Evolutionary conservation across 2,888 invertebrate genomes (phyloP).

Genomic region (Trichopoda pennipes): DNA sequence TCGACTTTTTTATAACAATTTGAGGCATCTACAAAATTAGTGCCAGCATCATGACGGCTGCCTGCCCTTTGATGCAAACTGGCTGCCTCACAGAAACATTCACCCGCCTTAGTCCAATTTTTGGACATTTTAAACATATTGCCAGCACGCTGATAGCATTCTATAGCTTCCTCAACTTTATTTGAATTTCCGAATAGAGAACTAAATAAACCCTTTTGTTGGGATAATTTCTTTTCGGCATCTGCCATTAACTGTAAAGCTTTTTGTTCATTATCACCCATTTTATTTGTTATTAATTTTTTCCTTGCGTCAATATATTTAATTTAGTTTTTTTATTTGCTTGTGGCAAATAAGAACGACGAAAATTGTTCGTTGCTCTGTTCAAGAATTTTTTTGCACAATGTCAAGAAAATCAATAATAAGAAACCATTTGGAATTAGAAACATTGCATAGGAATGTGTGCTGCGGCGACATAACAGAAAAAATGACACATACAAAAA

Average conservation of each 20-base stretch:
- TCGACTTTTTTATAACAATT: slow-evolving; percentile 95
- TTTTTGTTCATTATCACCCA: slow-evolving; percentile 97
- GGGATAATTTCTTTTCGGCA: slow-evolving; percentile 85
- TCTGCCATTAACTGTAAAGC: slow-evolving; percentile 95
- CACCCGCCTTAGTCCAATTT: slow-evolving; percentile 97
- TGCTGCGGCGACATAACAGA: slow-evolving; percentile 5
- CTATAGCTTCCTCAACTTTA: slow-evolving; percentile 96
- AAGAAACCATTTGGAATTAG: slow-evolving; percentile 51
- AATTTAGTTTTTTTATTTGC: slow-evolving; percentile 39
- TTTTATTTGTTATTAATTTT: slow-evolving; percentile 77
- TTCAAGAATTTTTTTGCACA: slow-evolving; percentile 62
- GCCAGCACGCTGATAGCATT: slow-evolving; percentile 96
- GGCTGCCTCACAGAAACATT: slow-evolving; percentile 96
- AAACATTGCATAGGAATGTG: slow-evolving; percentile 32
- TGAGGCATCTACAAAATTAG: slow-evolving; percentile 97
- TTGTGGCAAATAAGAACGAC: slow-evolving; percentile 50
- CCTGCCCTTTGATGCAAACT: slow-evolving; percentile 92
- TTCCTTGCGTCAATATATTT: slow-evolving; percentile 12
- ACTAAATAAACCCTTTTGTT: slow-evolving; percentile 86
- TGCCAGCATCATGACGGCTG: slow-evolving; percentile 96
- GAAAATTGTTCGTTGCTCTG: slow-evolving; percentile 67
- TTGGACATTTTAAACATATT: slow-evolving; percentile 99
- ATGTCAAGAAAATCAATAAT: slow-evolving; percentile 66
- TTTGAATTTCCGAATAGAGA: slow-evolving; percentile 82
- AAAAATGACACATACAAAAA: slow-evolving; percentile 40